Conservation (phyloP, 2,797 vertebrate species). For the Tokudaia muenninki region DNA sequence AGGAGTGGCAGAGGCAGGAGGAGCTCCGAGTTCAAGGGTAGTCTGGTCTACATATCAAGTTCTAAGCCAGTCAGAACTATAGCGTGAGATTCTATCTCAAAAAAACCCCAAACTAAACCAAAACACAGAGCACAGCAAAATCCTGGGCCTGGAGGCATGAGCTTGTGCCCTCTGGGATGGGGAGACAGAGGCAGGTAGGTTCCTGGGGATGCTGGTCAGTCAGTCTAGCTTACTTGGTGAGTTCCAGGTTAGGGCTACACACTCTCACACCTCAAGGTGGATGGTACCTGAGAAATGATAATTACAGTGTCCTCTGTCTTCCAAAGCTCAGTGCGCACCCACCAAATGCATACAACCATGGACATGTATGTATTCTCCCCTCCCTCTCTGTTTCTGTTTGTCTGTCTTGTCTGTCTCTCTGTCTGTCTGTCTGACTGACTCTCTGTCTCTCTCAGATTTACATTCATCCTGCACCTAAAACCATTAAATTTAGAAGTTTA, state of each 20-base stretch:
- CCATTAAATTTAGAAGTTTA: constrained; percentile 25
- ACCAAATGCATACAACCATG: background rate
- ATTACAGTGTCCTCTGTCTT: background rate
- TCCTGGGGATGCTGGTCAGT: background rate
- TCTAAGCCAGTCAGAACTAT: background rate
- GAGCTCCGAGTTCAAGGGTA: background rate
- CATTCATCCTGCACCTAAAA: background rate
- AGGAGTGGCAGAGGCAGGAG: background rate
- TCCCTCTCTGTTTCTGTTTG: background rate
- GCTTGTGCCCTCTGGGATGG: background rate
- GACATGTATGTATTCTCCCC: background rate
- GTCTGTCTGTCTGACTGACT: background rate
- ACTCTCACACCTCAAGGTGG: background rate
- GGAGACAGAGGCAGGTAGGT: too few relatives aligned
- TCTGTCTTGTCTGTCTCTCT: background rate
- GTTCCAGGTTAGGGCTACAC: too few relatives aligned
- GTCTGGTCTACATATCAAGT: background rate
- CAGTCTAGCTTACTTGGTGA: background rate
- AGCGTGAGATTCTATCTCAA: background rate
- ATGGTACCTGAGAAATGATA: background rate
- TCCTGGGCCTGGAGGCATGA: background rate
- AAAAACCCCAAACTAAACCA: background rate
- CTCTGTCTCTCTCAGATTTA: background rate
- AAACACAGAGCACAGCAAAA: background rate
- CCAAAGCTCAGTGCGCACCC: background rate